These are phyloP conservation scores for Pogonocichla stellata DNA, from an alignment of 2,113 vertebrate genomes.

Conservation along the genomic window DNA sequence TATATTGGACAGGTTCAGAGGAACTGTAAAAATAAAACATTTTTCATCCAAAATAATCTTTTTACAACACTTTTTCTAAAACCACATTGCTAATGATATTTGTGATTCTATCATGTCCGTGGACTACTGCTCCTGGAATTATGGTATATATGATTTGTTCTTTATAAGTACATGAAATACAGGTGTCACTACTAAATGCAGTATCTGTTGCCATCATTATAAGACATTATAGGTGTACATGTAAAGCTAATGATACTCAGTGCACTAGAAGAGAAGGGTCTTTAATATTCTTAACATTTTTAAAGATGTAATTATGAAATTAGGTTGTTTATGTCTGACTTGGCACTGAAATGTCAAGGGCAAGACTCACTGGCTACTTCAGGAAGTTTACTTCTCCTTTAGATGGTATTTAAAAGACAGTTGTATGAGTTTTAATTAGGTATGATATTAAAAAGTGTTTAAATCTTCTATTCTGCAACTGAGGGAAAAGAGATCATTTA, in stretches of 20 bases:
- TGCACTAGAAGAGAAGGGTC: not conserved
- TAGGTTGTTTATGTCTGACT: slow-evolving; percentile 7
- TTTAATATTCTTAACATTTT: slow-evolving; percentile 31
- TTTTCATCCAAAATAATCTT: not conserved
- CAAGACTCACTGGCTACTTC: not conserved
- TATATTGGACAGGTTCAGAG: not conserved
- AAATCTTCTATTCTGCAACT: not conserved
- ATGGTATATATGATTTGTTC: not conserved
- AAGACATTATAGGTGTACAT: not conserved
- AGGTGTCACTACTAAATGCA: not conserved
- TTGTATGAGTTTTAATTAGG: slow-evolving; percentile 1
- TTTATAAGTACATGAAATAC: not conserved
- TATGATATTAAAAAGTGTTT: slow-evolving; percentile 7
- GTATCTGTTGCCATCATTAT: not conserved
- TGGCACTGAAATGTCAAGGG: slow-evolving; percentile 28
- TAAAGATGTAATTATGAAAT: not conserved
- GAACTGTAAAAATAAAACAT: not conserved
- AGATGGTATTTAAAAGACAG: slow-evolving; percentile 12
- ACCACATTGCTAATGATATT: not conserved
- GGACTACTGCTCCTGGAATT: not conserved
- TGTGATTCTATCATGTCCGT: not conserved
- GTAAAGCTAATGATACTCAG: not conserved
- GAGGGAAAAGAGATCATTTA: not conserved
- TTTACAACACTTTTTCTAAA: not conserved
- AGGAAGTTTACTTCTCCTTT: slow-evolving; percentile 23